Conservation (phyloP, 2,888 invertebrate genomes). For the Sinodicranocentrus sp. region DNA sequence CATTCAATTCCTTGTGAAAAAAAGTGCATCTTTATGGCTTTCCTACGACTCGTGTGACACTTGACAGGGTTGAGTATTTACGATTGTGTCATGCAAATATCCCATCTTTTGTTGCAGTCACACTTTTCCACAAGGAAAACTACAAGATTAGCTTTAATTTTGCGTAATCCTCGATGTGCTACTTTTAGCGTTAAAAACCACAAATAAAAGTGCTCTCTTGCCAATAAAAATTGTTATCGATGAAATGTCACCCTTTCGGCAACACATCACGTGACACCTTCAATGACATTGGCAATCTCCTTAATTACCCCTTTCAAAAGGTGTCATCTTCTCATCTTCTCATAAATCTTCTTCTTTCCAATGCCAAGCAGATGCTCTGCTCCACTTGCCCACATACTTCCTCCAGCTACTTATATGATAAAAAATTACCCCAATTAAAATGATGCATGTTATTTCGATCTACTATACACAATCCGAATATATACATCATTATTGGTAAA, state of each 20-base stretch:
- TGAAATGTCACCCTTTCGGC: too few relatives aligned
- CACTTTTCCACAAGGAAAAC: neutral
- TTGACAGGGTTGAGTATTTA: neutral
- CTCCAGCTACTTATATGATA: slow-evolving; percentile 26
- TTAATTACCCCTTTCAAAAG: neutral
- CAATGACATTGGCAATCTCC: slow-evolving; percentile 20
- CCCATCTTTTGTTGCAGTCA: neutral
- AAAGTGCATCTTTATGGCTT: neutral
- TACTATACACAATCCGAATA: too few relatives aligned
- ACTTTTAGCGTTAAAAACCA: too few relatives aligned
- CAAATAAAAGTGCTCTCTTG: too few relatives aligned
- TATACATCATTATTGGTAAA: too few relatives aligned
- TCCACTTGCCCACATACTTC: slow-evolving; percentile 13
- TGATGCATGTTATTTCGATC: neutral
- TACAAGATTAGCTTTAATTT: neutral
- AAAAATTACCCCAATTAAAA: slow-evolving; percentile 37
- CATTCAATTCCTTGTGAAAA: neutral
- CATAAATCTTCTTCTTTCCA: neutral
- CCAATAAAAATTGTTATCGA: too few relatives aligned
- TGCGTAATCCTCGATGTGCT: too few relatives aligned
- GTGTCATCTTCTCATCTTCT: slow-evolving; percentile 26
- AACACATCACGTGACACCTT: neutral
- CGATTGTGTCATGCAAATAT: neutral
- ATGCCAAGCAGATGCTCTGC: slow-evolving; percentile 16
- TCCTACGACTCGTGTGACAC: too few relatives aligned